A percentile compares a stretch with the other conserved stretches of the same genome.
phyloP scores from a whole-genome alignment of 1,140 invertebrate species.

The Sesamia nonagrioides region DNA sequence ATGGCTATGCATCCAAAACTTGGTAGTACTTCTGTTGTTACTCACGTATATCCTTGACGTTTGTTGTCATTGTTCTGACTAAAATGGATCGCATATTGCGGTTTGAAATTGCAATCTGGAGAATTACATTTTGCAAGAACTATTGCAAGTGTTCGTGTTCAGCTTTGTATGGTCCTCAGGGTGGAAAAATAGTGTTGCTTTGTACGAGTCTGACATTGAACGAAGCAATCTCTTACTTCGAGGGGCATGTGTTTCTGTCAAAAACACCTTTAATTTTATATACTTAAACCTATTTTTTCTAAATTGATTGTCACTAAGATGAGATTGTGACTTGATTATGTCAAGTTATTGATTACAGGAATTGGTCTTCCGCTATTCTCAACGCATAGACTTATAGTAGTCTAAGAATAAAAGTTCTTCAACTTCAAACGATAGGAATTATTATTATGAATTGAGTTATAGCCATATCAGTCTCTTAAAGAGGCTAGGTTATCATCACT shows the following conservation, averaged over 20 bases:
- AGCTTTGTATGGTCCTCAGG: constrained; percentile 22
- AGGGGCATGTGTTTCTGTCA: no score
- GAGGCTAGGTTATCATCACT: constrained; percentile 28
- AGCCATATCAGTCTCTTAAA: constrained; percentile 20
- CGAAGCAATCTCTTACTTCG: not conserved
- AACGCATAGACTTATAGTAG: not conserved
- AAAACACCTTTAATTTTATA: no score
- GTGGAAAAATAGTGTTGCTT: constrained; percentile 4
- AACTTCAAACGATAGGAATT: not conserved
- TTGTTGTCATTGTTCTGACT: constrained; percentile 55
- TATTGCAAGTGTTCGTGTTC: constrained; percentile 11
- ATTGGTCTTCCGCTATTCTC: no score
- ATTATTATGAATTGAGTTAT: constrained; percentile 14
- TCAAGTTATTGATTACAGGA: no score
- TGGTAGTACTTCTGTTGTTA: constrained; percentile 32
- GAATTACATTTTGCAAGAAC: constrained; percentile 45
- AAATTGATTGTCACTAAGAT: no score
- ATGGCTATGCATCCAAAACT: constrained; percentile 49
- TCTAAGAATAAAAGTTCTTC: not conserved
- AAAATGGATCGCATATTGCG: constrained; percentile 44
- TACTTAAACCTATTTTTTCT: no score
- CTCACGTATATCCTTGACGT: constrained; percentile 55
- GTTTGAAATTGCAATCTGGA: constrained; percentile 46
- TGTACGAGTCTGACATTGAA: not conserved
- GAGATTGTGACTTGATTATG: no score